Evolutionary conservation across 2,113 vertebrate species (phyloP).

Genomic region (Ranitomeya imitator): DNA sequence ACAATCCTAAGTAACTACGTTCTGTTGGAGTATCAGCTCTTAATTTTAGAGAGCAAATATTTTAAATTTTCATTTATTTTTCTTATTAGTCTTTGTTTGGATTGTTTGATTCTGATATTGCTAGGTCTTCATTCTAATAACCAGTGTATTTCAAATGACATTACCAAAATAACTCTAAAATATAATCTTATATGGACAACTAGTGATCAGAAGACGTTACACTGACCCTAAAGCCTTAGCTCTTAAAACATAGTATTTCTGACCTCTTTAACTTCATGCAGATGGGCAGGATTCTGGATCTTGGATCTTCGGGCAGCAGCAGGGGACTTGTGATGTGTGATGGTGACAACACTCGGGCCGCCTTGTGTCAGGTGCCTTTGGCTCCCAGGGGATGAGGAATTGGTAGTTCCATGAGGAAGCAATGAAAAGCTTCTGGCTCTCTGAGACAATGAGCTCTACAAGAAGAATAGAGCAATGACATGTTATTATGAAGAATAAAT

Average conservation of each 20-base stretch:
- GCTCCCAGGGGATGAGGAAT: conserved; percentile 83
- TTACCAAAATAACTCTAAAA: not conserved
- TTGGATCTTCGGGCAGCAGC: conserved; percentile 84
- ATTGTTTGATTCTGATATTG: too few relatives aligned
- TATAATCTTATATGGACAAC: not conserved
- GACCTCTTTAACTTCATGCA: conserved; percentile 95
- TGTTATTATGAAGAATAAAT: conserved; percentile 24
- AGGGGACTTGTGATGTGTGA: conserved; percentile 96
- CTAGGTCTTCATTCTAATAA: not conserved
- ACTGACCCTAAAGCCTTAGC: not conserved
- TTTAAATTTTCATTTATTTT: too few relatives aligned
- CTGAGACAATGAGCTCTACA: conserved; percentile 81
- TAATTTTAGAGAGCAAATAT: too few relatives aligned
- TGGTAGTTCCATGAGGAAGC: conserved; percentile 80
- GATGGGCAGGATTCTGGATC: conserved; percentile 81
- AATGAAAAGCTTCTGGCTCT: conserved; percentile 88
- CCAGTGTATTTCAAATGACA: not conserved
- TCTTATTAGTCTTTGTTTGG: too few relatives aligned
- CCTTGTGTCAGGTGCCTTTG: conserved; percentile 78
- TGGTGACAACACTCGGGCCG: conserved; percentile 83
- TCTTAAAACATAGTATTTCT: conserved; percentile 60
- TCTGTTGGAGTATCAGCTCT: too few relatives aligned
- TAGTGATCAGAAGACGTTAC: not conserved
- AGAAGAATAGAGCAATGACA: conserved; percentile 63
- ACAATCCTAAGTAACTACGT: too few relatives aligned